Evolutionary conservation across 2,888 invertebrate genomes (phyloP), one percentile per base, ranked within the genome.

Genomic region (Polydrusus cervinus): DNA sequence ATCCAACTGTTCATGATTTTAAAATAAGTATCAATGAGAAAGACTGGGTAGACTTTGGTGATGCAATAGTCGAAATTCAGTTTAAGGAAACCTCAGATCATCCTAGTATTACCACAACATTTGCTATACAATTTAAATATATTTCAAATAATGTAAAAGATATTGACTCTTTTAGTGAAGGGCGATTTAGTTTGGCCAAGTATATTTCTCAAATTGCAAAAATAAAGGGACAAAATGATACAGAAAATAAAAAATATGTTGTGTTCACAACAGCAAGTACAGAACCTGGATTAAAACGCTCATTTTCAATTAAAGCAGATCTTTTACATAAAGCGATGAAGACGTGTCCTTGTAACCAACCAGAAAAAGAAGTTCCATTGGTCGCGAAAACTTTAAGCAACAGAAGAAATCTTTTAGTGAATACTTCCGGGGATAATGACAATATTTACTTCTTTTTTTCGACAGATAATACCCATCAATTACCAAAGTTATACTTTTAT

Each of bases 11-110:
- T 7, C 51, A 53, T 13, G 73, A 73, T 25, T 78, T 72, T 38
- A 69, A 73, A 62, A 73, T 78, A 25, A 18, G 69, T 25, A n/a
- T 74, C 0, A 79, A 81, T 51, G 79, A 81, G 34, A 80, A 75
- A 40, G 76, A 78, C 43, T 82, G 80, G 78, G 75, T 70, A 13
- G 60, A 75, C 13, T 81, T 80, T 55, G 82, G 82, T 47, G 81
- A 82, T 40, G 75, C 79, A 6, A 79, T 80, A 3, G 66, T 82
- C 13, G 49, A 78, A 57, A 65, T 80, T n/a, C 45, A 61, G 10
- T 34, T 75, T 8, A 75, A 67, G 30, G 71, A 71, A 65, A 40
- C 70, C 14, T 30, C 38, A 18, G 60, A 62, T 18, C 57, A 70
- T 47, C 45, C 49, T 0, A 16, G 20, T 20, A 16, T 74, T 6